phyloP scores from a whole-genome alignment of 2,888 invertebrate species.

The Coleophora flavipennella region DNA sequence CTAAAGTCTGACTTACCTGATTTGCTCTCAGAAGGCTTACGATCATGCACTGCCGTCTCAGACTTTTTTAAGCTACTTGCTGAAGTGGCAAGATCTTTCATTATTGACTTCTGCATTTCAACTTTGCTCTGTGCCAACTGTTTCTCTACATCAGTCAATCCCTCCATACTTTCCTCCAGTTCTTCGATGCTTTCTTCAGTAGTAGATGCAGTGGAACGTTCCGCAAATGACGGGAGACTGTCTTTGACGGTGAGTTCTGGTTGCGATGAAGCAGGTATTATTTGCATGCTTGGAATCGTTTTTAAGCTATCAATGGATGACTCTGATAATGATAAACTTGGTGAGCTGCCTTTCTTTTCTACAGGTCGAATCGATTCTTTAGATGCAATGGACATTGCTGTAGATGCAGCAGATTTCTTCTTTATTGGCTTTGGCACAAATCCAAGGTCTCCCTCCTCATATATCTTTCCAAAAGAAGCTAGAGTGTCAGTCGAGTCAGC shows the following conservation, averaged over 20 bases:
- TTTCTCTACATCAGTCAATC: slow-evolving; percentile 33
- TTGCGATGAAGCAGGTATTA: slow-evolving; percentile 33
- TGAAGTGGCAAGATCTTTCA: slow-evolving; percentile 36
- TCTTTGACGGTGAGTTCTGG: slow-evolving; percentile 29
- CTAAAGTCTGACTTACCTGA: not conserved
- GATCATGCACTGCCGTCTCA: not conserved
- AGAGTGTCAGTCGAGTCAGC: slow-evolving; percentile 54
- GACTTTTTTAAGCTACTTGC: not conserved
- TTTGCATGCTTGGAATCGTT: slow-evolving; percentile 47
- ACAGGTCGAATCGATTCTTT: slow-evolving; percentile 20
- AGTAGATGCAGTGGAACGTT: slow-evolving; percentile 39
- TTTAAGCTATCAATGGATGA: slow-evolving; percentile 40
- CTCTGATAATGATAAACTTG: slow-evolving; percentile 22
- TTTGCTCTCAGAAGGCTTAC: not conserved
- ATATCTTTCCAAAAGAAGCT: slow-evolving; percentile 67
- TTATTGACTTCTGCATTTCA: slow-evolving; percentile 52
- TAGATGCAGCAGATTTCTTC: slow-evolving; percentile 29
- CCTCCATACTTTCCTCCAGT: slow-evolving; percentile 25
- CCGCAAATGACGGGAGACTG: slow-evolving; percentile 48
- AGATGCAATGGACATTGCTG: slow-evolving; percentile 20
- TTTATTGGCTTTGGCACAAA: slow-evolving; percentile 69
- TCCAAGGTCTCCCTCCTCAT: slow-evolving; percentile 77
- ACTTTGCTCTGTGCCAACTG: slow-evolving; percentile 42
- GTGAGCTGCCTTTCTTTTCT: slow-evolving; percentile 20
- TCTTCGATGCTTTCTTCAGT: slow-evolving; percentile 16